Conservation (phyloP, 35 echinoderm and acorn worm genomes). For the Chiridota heheva region DNA sequence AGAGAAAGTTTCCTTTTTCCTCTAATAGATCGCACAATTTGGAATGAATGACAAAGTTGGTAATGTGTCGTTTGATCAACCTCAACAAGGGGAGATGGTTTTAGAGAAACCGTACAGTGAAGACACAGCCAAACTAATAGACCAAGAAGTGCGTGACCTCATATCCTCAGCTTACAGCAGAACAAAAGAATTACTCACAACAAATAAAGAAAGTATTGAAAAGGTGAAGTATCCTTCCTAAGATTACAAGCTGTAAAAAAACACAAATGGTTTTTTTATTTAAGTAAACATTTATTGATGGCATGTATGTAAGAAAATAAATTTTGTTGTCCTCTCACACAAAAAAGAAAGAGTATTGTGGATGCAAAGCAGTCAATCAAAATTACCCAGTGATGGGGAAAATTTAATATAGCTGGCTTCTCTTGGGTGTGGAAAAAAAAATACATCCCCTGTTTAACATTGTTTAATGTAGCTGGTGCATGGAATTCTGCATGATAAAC, state of each 20-base stretch:
- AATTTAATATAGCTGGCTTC: too few relatives aligned
- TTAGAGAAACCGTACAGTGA: constrained; percentile 98
- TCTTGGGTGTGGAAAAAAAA: too few relatives aligned
- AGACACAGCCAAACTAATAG: constrained; percentile 83
- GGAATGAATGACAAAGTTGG: constrained; percentile 97
- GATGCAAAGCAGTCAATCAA: too few relatives aligned
- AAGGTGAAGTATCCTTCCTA: constrained; percentile 47
- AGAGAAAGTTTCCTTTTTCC: too few relatives aligned
- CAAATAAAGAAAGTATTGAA: constrained; percentile 82
- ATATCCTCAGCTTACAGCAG: constrained; percentile 72
- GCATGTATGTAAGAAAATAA: too few relatives aligned
- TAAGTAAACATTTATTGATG: too few relatives aligned
- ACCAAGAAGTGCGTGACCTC: constrained; percentile 76
- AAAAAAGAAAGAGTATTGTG: too few relatives aligned
- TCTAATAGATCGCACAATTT: constrained; percentile 96
- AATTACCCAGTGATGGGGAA: too few relatives aligned
- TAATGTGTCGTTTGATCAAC: constrained; percentile 95
- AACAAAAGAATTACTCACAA: constrained; percentile 64
- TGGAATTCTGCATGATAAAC: too few relatives aligned
- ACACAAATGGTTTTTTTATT: not conserved
- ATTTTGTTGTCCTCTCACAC: too few relatives aligned
- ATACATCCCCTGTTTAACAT: too few relatives aligned
- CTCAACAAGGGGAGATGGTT: constrained; percentile 93
- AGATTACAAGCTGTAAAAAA: not conserved
- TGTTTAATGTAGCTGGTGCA: too few relatives aligned